Percentiles rank a stretch among this genome's conserved stretches.
phyloP scores from a whole-genome alignment of 2,888 invertebrate genomes.

The Coleophora flavipennella region DNA sequence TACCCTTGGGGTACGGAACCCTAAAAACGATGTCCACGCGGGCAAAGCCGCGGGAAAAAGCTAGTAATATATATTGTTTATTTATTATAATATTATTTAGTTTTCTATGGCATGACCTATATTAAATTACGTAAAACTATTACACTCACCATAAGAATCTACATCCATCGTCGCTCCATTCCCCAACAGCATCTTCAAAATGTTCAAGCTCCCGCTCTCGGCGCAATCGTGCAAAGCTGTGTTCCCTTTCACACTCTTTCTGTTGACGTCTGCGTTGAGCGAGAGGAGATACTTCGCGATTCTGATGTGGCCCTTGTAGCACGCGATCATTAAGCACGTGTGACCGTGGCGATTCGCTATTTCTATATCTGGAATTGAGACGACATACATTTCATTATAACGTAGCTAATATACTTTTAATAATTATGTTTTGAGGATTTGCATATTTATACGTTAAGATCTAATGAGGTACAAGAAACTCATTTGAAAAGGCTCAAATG shows the following conservation, averaged over 20 bases:
- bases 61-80: no score
- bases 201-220: slow-evolving; percentile 94
- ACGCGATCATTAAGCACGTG: slow-evolving; percentile 98
- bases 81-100: no score
- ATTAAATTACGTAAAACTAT: neutral
- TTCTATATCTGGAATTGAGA: slow-evolving; percentile 83
- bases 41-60: no score
- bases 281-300: slow-evolving; percentile 92
- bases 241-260: slow-evolving; percentile 93
- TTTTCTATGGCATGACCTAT: no score
- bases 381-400: no score
- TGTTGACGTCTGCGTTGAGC: slow-evolving; percentile 91
- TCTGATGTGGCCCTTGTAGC: slow-evolving; percentile 93
- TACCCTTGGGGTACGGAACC: no score
- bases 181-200: slow-evolving; percentile 88
- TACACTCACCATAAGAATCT: slow-evolving; percentile 85
- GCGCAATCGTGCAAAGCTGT: slow-evolving; percentile 99
- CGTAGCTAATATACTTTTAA: no score
- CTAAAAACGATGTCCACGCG: no score
- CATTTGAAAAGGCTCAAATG: no score
- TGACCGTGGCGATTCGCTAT: slow-evolving; percentile 96
- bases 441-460: no score
- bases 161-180: slow-evolving; percentile 94
- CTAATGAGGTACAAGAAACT: no score
- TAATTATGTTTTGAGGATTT: no score